A percentile compares a stretch with the other conserved stretches of the same genome.
Evolutionary conservation across 2,113 vertebrate species (phyloP).

Genomic region (Triplophysa siluroides): DNA sequence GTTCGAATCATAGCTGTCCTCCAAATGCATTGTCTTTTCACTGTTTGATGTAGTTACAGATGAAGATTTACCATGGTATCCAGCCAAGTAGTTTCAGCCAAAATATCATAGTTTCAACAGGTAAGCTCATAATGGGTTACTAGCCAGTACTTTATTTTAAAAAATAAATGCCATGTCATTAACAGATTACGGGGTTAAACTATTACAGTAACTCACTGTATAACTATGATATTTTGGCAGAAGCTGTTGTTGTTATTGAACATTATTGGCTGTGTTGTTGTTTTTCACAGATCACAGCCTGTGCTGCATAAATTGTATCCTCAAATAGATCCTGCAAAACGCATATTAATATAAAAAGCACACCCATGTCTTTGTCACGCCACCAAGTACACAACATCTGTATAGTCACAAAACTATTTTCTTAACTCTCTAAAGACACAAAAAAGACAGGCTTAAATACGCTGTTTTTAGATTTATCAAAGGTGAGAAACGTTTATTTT

Average conservation of each 20-base stretch:
- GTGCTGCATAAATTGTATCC: neutral
- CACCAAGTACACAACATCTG: constrained; percentile 3
- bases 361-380: neutral
- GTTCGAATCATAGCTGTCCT: neutral
- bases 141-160: too few species aligned
- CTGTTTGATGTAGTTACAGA: neutral
- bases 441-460: neutral
- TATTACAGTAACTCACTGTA: too few species aligned
- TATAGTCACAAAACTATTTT: neutral
- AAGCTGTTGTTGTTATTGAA: too few species aligned
- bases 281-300: neutral
- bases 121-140: too few species aligned
- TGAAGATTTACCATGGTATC: neutral
- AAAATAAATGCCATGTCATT: neutral
- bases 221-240: too few species aligned
- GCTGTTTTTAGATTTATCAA: constrained; percentile 8
- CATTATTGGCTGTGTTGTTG: too few species aligned
- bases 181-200: too few species aligned
- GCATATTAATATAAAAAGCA: neutral
- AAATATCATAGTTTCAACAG: too few species aligned
- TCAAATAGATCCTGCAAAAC: neutral
- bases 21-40: neutral
- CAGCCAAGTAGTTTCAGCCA: too few species aligned
- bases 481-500: constrained; percentile 19
- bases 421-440: neutral